Conservation (phyloP, 2,113 vertebrate genomes). For the Martes martes region DNA sequence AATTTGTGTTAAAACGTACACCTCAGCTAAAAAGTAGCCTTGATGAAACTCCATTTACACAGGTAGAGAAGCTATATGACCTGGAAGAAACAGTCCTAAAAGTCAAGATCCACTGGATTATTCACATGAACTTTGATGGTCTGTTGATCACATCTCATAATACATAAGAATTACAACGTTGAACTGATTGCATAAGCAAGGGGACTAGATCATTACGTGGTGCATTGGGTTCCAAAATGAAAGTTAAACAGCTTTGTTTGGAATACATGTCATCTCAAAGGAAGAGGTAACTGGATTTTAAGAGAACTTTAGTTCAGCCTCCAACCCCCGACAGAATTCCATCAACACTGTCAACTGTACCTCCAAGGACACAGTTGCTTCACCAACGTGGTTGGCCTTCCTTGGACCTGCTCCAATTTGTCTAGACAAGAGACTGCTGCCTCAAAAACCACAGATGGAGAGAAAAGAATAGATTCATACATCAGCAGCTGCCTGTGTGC, state of each 20-base stretch:
- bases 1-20: not conserved
- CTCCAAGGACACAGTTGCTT: not conserved
- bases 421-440: slow-evolving; percentile 27
- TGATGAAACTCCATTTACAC: not conserved
- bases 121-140: not conserved
- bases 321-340: not conserved
- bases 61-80: not conserved
- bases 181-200: not conserved
- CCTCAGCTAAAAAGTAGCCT: not conserved
- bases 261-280: not conserved
- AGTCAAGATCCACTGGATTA: not conserved
- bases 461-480: not conserved
- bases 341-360: not conserved
- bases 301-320: not conserved
- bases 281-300: not conserved
- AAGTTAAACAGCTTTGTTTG: not conserved
- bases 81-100: not conserved
- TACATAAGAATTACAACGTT: not conserved
- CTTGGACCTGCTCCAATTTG: slow-evolving; percentile 10
- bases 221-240: not conserved
- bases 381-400: not conserved
- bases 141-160: not conserved
- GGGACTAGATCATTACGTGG: not conserved
- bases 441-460: not conserved
- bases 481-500: not conserved